These are phyloP conservation scores for Aphidius ervi DNA, from an alignment of 1,140 invertebrate species.

Conservation along the genomic window DNA sequence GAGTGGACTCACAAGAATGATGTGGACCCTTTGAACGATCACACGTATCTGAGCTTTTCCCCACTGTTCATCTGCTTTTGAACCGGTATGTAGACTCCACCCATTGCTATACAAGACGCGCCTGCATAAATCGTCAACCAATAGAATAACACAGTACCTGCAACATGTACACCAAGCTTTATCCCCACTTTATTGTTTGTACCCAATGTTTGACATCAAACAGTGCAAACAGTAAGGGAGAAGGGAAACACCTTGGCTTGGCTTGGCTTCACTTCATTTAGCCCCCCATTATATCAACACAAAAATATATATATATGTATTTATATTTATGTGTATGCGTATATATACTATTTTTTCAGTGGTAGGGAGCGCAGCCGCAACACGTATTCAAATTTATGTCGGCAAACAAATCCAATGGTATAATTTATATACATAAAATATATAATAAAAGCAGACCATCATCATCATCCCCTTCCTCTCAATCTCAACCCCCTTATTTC, in stretches of 20 bases:
- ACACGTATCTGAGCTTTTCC: conserved; percentile 27
- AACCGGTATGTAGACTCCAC: conserved; percentile 20
- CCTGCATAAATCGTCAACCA: conserved; percentile 24
- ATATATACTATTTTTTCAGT: neutral
- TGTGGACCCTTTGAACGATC: conserved; percentile 23
- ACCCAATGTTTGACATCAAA: conserved; percentile 49
- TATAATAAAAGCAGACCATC: neutral
- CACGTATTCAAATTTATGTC: conserved; percentile 24
- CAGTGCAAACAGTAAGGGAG: conserved; percentile 37
- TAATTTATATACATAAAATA: neutral
- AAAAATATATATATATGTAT: neutral
- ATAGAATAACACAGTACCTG: conserved; percentile 14
- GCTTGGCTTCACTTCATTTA: conserved; percentile 16
- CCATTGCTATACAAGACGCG: conserved; percentile 6
- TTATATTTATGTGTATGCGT: neutral
- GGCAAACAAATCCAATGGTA: conserved; percentile 39
- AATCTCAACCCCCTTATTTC: conserved; percentile 5
- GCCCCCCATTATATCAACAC: conserved; percentile 6
- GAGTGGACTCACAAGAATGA: conserved; percentile 10
- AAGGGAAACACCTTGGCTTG: conserved; percentile 16
- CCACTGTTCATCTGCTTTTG: conserved; percentile 21
- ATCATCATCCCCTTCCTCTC: neutral
- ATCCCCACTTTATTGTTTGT: conserved; percentile 31
- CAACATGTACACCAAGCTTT: neutral
- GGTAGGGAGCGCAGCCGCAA: conserved; percentile 46